These are phyloP conservation scores for Melanotus villosus DNA, from an alignment of 2,888 invertebrate species.

Conservation along the genomic window DNA sequence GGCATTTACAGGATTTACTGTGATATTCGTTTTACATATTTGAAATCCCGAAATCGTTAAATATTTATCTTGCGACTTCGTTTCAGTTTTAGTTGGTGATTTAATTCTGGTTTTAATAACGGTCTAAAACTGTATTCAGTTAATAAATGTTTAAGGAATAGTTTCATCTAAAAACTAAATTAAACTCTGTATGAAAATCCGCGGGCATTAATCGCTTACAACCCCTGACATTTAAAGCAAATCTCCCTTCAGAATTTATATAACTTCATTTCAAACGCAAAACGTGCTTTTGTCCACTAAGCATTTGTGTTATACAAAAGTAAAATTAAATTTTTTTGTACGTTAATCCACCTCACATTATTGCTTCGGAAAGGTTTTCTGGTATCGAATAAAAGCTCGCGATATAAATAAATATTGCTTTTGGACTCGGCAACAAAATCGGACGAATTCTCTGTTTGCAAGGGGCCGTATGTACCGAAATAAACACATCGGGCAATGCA, in stretches of 20 bases:
- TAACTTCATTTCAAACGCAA: conserved; percentile 2
- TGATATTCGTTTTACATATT: conserved; percentile 9
- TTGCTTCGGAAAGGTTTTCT: neutral
- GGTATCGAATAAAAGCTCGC: conserved; percentile 3
- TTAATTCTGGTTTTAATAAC: neutral
- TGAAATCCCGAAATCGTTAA: neutral
- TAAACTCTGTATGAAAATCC: neutral
- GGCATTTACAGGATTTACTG: conserved; percentile 1
- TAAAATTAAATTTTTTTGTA: conserved; percentile 3
- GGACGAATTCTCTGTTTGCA: conserved; percentile 23
- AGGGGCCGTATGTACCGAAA: conserved; percentile 21
- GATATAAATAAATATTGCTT: conserved; percentile 22
- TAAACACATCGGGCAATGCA: conserved; percentile 29
- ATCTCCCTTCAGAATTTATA: conserved; percentile 4
- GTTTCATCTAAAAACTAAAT: neutral
- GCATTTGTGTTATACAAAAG: neutral
- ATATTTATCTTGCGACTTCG: neutral
- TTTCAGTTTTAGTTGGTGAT: neutral
- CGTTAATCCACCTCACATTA: neutral
- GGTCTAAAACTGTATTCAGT: neutral
- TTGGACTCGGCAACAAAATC: neutral
- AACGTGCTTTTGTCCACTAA: conserved; percentile 3
- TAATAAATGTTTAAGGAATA: neutral
- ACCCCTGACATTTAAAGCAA: neutral
- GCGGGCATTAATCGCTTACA: neutral